These are phyloP conservation scores for Denticeps clupeoides DNA, from an alignment of 2,797 vertebrate species.

Conservation along the genomic window DNA sequence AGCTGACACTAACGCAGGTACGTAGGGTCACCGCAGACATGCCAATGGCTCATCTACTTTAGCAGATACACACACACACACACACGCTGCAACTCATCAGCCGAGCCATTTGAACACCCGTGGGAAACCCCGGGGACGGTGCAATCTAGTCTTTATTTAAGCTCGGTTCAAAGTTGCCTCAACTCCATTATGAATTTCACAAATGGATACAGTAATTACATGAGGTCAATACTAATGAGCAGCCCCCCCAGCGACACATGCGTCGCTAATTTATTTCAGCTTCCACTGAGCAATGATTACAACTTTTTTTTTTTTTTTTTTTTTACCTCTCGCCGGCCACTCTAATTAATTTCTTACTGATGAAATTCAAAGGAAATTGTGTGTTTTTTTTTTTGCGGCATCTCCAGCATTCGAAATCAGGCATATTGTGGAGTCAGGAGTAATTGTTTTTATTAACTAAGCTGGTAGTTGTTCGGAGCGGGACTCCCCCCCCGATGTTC, in stretches of 20 bases:
- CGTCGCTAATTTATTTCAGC: conserved; percentile 67
- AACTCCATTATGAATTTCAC: conserved; percentile 65
- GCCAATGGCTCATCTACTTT: conserved; percentile 9
- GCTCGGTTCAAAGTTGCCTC: conserved; percentile 46
- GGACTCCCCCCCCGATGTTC: conserved; percentile 37
- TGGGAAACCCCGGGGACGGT: conserved; percentile 40
- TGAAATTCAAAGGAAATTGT: conserved; percentile 54
- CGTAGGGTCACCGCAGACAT: too few relatives aligned
- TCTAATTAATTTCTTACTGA: conserved; percentile 60
- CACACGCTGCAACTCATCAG: conserved; percentile 24
- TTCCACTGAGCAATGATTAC: conserved; percentile 47
- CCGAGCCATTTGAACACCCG: conserved; percentile 35
- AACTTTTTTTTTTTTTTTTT: too few relatives aligned
- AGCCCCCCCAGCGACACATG: conserved; percentile 44
- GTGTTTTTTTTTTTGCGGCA: too few relatives aligned
- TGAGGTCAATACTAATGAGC: conserved; percentile 59
- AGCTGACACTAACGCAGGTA: too few relatives aligned
- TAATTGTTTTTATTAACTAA: conserved; percentile 56
- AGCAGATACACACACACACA: conserved; percentile 16
- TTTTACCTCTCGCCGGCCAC: too few relatives aligned
- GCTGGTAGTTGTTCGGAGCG: conserved; percentile 41
- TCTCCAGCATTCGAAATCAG: conserved; percentile 34
- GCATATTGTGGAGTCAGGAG: conserved; percentile 38
- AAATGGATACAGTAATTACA: conserved; percentile 71
- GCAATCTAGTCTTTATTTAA: conserved; percentile 50